phyloP scores from a whole-genome alignment of 2,113 vertebrate genomes.

The Procapra przewalskii region DNA sequence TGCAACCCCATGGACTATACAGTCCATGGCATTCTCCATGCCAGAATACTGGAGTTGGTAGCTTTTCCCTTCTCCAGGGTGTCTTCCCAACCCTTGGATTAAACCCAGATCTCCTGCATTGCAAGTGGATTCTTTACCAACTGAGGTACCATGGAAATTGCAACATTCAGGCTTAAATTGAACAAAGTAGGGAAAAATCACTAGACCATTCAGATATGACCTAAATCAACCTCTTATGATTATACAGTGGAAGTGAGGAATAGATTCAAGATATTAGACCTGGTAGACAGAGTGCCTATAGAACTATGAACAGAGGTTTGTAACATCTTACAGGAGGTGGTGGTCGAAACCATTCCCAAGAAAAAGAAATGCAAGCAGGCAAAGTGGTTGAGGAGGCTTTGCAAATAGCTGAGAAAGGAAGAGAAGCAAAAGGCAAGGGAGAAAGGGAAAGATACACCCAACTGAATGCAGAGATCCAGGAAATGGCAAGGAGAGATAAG shows the following conservation, averaged over 20 bases:
- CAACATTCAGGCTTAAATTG: neutral
- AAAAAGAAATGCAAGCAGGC: neutral
- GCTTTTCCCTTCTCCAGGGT: neutral
- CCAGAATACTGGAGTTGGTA: neutral
- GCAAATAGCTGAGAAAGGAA: neutral
- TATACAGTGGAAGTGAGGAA: neutral
- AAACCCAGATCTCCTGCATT: neutral
- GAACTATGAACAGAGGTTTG: neutral
- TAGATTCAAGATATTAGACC: neutral
- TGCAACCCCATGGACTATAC: neutral
- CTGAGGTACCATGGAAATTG: neutral
- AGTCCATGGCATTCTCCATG: neutral
- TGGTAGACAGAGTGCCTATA: neutral
- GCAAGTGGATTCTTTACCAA: neutral
- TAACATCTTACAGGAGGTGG: neutral
- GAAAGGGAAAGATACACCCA: neutral
- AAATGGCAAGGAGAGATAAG: neutral
- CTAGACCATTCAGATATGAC: neutral
- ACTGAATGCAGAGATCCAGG: neutral
- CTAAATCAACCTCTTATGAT: neutral
- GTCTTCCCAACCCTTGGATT: neutral
- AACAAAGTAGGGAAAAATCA: neutral
- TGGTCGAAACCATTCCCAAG: neutral
- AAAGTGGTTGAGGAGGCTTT: neutral
- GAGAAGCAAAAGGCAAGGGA: neutral